Evolutionary conservation across 2,888 invertebrate species (phyloP).

Genomic region (Eulithis prunata): DNA sequence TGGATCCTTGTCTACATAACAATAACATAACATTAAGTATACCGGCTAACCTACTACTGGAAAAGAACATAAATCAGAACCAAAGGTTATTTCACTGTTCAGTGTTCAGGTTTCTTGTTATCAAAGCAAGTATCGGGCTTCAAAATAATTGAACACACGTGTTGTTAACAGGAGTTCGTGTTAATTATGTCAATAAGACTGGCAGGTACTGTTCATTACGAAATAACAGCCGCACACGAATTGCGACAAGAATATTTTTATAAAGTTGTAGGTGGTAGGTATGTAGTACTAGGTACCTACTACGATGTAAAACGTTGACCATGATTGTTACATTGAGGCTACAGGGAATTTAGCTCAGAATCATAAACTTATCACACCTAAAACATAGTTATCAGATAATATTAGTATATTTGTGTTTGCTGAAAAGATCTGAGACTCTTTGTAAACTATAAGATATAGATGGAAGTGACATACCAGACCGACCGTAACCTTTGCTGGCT

Average conservation of each 20-base stretch:
- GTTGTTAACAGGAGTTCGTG: constrained; percentile 45
- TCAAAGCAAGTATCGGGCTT: constrained; percentile 39
- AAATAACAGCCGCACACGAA: constrained; percentile 32
- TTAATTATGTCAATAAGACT: constrained; percentile 50
- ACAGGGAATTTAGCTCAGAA: not conserved
- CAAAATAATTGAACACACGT: constrained; percentile 45
- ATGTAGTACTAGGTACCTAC: too few relatives aligned
- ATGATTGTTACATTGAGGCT: not conserved
- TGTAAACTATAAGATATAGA: too few relatives aligned
- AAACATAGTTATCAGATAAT: not conserved
- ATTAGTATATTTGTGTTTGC: not conserved
- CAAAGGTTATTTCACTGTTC: constrained; percentile 28
- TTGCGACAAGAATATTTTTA: constrained; percentile 12
- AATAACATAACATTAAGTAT: too few relatives aligned
- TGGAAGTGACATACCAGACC: not conserved
- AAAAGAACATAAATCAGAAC: constrained; percentile 8
- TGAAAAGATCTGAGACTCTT: not conserved
- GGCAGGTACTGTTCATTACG: constrained; percentile 40
- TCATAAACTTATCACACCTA: not conserved
- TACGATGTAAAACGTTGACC: too few relatives aligned
- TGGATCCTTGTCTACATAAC: too few relatives aligned
- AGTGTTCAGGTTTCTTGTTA: constrained; percentile 33
- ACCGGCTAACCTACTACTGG: too few relatives aligned
- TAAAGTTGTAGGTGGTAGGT: constrained; percentile 17
- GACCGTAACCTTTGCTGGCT: not conserved